phyloP scores from a whole-genome alignment of 2,888 invertebrate species.

The Idaea aversata region DNA sequence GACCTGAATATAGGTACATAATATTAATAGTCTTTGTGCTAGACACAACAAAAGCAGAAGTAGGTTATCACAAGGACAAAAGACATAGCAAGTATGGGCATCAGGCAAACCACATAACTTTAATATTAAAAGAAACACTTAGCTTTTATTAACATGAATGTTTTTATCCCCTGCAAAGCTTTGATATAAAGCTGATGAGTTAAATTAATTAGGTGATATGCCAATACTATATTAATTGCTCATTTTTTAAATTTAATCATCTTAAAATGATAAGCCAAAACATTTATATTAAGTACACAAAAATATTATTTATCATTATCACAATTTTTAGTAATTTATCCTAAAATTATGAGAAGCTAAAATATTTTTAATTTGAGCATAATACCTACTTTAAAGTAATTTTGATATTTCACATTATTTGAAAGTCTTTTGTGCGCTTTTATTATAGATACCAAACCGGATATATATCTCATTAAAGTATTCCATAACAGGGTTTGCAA shows the following conservation, averaged over 20 bases:
- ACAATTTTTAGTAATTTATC: constrained; percentile 1
- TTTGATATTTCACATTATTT: constrained; percentile 5
- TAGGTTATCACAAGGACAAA: not conserved
- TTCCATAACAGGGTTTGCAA: not conserved
- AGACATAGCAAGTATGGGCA: not conserved
- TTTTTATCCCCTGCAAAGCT: not conserved
- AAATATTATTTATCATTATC: constrained; percentile 8
- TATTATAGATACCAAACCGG: not conserved
- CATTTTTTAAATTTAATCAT: not conserved
- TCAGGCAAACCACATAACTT: not conserved
- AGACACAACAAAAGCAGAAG: not conserved
- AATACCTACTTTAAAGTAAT: not conserved
- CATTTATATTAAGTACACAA: constrained; percentile 7
- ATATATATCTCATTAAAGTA: not conserved
- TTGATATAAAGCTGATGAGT: not conserved
- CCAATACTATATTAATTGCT: not conserved
- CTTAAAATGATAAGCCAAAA: not conserved
- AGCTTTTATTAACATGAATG: not conserved
- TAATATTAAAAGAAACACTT: not conserved
- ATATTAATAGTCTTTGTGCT: not conserved
- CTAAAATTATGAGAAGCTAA: constrained; percentile 9
- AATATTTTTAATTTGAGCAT: constrained; percentile 17
- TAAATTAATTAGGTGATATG: not conserved
- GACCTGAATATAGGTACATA: too few relatives aligned
- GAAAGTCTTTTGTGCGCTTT: constrained; percentile 20